phyloP scores from a whole-genome alignment of 2,888 invertebrate genomes.

The Pherbina coryleti region DNA sequence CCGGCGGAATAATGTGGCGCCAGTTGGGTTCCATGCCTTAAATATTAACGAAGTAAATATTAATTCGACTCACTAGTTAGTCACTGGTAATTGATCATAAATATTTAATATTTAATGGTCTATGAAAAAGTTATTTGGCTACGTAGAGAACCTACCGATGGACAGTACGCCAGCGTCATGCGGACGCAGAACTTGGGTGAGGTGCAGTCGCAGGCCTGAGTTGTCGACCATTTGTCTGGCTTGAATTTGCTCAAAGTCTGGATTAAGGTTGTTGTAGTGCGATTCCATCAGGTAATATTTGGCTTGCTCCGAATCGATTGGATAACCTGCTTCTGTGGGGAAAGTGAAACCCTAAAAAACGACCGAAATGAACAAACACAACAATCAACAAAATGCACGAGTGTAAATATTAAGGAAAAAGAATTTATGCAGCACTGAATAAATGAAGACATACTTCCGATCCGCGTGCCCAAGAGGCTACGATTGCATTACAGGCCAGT shows the following conservation, averaged over 20 bases:
- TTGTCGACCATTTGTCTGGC: slow-evolving; percentile 72
- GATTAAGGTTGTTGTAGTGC: slow-evolving; percentile 75
- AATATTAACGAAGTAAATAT: not conserved
- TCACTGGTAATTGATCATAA: not conserved
- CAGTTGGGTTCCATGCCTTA: slow-evolving; percentile 78
- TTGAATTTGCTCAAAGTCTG: slow-evolving; percentile 64
- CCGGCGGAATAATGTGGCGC: slow-evolving; percentile 80
- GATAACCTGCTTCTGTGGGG: slow-evolving; percentile 80
- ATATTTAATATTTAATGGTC: not conserved
- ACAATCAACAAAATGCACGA: slow-evolving; percentile 48
- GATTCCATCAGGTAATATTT: slow-evolving; percentile 79
- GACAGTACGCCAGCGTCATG: slow-evolving; percentile 80
- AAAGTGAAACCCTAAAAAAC: slow-evolving; percentile 75
- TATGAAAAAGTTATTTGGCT: not conserved
- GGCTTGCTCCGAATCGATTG: slow-evolving; percentile 75
- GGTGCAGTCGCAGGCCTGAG: slow-evolving; percentile 77
- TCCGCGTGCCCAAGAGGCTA: slow-evolving; percentile 78
- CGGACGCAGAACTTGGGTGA: slow-evolving; percentile 75
- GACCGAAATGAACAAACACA: slow-evolving; percentile 46
- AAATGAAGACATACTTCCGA: slow-evolving; percentile 73
- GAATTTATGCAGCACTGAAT: not conserved
- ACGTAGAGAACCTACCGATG: slow-evolving; percentile 61
- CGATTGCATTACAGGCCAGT: slow-evolving; percentile 76
- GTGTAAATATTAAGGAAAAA: not conserved
- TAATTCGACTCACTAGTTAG: not conserved